These are phyloP conservation scores for Drosophila nikananu DNA, from an alignment of 1,140 invertebrate species.

Conservation along the genomic window DNA sequence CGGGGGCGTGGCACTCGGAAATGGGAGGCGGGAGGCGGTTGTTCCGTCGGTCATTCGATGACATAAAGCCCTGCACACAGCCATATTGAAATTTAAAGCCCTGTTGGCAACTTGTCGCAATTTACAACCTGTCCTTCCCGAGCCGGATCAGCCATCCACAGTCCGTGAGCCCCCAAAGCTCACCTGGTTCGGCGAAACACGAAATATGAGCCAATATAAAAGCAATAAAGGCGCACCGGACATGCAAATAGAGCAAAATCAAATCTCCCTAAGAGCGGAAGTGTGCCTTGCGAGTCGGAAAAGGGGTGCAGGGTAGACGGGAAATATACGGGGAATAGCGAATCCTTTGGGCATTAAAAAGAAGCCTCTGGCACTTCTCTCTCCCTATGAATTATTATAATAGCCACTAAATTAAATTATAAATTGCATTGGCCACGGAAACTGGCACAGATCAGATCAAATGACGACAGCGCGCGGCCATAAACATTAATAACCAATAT, in stretches of 20 bases:
- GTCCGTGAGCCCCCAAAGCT: slow-evolving; percentile 1
- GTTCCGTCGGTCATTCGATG: slow-evolving; percentile 44
- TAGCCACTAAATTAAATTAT: slow-evolving; percentile 68
- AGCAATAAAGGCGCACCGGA: slow-evolving; percentile 69
- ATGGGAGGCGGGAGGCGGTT: not conserved
- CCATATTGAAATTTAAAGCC: slow-evolving; percentile 81
- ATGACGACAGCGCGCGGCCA: slow-evolving; percentile 51
- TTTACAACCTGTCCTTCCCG: slow-evolving; percentile 61
- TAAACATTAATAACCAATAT: slow-evolving; percentile 83
- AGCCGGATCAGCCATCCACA: slow-evolving; percentile 23
- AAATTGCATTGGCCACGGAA: slow-evolving; percentile 59
- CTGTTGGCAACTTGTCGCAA: slow-evolving; percentile 81
- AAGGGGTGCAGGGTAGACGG: not conserved
- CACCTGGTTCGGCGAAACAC: slow-evolving; percentile 25
- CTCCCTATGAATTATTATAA: slow-evolving; percentile 63
- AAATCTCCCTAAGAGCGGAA: slow-evolving; percentile 56
- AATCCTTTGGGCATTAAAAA: not conserved
- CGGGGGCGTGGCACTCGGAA: slow-evolving; percentile 17
- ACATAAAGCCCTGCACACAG: slow-evolving; percentile 51
- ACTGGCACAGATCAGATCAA: slow-evolving; percentile 70
- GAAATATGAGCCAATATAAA: slow-evolving; percentile 83
- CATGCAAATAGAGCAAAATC: slow-evolving; percentile 58
- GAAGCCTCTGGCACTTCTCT: not conserved
- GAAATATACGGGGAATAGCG: not conserved
- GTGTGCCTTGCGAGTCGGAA: slow-evolving; percentile 31